Percentiles rank a stretch among this genome's conserved stretches.
Conservation (phyloP, 2,888 invertebrate species). For the Oegoconia quadripuncta region DNA sequence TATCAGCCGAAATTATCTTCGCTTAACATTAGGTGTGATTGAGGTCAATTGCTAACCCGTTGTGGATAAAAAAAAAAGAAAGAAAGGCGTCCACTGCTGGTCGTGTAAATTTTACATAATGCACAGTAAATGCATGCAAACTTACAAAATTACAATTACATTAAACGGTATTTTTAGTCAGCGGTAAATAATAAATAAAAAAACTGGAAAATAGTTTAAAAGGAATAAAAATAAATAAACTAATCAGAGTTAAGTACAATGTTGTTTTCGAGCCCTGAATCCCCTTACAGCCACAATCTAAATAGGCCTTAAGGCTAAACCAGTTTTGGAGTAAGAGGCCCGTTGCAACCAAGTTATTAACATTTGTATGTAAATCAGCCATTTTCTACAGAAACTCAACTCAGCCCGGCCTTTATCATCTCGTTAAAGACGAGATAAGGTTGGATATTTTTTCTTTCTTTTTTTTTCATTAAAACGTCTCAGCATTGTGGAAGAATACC, state of each 20-base stretch:
- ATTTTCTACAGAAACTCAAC: slow-evolving; percentile 50
- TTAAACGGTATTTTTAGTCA: no score
- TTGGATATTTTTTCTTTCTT: slow-evolving; percentile 44
- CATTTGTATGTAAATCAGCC: slow-evolving; percentile 72
- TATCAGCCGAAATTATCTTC: no score
- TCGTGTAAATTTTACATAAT: no score
- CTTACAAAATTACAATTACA: no score
- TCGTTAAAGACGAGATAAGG: slow-evolving; percentile 56
- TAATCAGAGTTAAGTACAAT: neutral
- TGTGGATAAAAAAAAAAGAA: no score
- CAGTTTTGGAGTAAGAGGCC: slow-evolving; percentile 35
- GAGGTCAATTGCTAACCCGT: no score
- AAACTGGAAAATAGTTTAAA: no score
- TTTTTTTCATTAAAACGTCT: slow-evolving; percentile 14
- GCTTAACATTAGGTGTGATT: no score
- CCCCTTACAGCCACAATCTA: slow-evolving; percentile 6
- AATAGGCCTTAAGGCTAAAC: slow-evolving; percentile 26
- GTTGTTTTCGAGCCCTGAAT: neutral
- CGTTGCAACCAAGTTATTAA: slow-evolving; percentile 60
- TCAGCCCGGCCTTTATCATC: slow-evolving; percentile 59
- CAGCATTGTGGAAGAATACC: slow-evolving; percentile 11
- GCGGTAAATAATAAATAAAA: no score
- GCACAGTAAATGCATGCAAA: no score
- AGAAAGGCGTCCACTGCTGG: no score
- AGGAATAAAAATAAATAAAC: no score